These are phyloP conservation scores for Dipus sagitta DNA, from an alignment of 2,797 vertebrate species.

Conservation along the genomic window DNA sequence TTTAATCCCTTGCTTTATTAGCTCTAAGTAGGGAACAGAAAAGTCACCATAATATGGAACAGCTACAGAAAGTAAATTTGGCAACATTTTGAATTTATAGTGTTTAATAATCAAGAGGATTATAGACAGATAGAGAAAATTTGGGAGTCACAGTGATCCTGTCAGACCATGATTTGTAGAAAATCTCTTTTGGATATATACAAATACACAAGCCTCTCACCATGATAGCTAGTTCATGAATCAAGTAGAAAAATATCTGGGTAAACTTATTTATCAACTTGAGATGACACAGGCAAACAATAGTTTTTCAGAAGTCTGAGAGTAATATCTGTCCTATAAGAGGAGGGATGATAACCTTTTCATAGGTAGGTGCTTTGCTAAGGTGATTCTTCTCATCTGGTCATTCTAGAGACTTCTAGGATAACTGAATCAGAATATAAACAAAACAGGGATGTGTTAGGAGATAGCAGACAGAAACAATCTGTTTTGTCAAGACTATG, in stretches of 20 bases:
- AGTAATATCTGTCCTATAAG: not conserved
- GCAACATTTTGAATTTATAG: not conserved
- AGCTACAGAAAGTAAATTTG: not conserved
- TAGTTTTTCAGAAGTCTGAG: not conserved
- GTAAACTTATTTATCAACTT: conserved; percentile 27
- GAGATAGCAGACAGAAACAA: conserved; percentile 24
- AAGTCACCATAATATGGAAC: not conserved
- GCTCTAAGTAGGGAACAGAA: not conserved
- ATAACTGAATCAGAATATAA: not conserved
- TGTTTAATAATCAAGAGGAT: not conserved
- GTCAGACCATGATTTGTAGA: not conserved
- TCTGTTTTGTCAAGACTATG: not conserved
- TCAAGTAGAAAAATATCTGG: conserved; percentile 30
- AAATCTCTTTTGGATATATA: conserved; percentile 43
- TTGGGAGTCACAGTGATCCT: not conserved
- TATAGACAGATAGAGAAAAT: not conserved
- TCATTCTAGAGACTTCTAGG: not conserved
- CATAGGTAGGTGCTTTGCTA: not conserved
- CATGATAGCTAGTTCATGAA: conserved; percentile 37
- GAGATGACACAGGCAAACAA: conserved; percentile 7
- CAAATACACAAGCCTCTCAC: not conserved
- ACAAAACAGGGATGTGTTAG: not conserved
- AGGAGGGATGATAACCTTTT: not conserved
- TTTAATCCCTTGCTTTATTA: conserved; percentile 46
- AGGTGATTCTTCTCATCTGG: not conserved